These are phyloP conservation scores for Vanessa tameamea DNA, from an alignment of 1,140 invertebrate genomes.

Conservation along the genomic window DNA sequence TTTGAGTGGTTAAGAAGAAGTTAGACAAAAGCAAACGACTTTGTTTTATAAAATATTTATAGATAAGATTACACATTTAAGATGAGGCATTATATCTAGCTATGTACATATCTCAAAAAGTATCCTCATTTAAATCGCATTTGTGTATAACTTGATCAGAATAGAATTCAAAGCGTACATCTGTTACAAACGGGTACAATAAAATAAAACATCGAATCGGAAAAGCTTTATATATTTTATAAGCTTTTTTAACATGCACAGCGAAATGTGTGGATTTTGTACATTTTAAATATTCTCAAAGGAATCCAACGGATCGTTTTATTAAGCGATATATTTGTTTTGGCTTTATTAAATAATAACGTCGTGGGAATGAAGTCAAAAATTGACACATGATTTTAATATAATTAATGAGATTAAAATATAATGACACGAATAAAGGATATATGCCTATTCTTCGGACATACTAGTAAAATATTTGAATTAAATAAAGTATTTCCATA, in stretches of 20 bases:
- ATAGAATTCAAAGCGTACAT: background rate
- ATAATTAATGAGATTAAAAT: too few species aligned
- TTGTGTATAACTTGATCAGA: background rate
- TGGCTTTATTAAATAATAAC: background rate
- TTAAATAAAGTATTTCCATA: too few species aligned
- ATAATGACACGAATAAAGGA: too few species aligned
- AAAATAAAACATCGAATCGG: background rate
- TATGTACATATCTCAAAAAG: background rate
- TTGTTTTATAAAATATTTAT: too few species aligned
- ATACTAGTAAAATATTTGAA: too few species aligned
- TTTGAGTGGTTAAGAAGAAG: too few species aligned
- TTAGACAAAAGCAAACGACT: too few species aligned
- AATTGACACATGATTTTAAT: too few species aligned
- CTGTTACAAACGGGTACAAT: conserved; percentile 2
- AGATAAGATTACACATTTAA: too few species aligned
- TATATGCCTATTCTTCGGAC: too few species aligned
- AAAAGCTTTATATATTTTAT: background rate
- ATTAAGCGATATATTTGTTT: background rate
- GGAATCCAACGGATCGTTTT: background rate
- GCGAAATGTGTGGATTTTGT: background rate
- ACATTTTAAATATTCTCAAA: conserved; percentile 3
- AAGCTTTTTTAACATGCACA: background rate
- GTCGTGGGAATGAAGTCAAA: background rate
- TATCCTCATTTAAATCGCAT: background rate
- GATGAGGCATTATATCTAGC: too few species aligned